phyloP scores from a whole-genome alignment of 2,797 vertebrate species.

The Tenualosa thibaudeaui region DNA sequence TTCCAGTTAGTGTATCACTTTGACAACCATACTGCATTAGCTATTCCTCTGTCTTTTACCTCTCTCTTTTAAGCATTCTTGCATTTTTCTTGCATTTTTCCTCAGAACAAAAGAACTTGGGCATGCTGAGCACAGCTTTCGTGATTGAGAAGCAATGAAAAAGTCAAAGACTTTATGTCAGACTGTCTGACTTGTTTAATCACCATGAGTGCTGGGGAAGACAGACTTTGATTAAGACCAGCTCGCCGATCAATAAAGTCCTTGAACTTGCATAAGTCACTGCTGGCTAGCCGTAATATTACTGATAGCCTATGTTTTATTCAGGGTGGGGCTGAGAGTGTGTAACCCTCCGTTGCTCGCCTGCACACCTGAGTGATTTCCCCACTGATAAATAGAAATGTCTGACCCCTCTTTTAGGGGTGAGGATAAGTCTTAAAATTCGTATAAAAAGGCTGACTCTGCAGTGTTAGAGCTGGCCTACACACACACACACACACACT shows the following conservation, averaged over 20 bases:
- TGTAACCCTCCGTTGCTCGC: slow-evolving; percentile 32
- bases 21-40: neutral
- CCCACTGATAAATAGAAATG: slow-evolving; percentile 54
- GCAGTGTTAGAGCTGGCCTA: slow-evolving; percentile 42
- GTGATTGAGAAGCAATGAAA: slow-evolving; percentile 66
- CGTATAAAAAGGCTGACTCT: slow-evolving; percentile 55
- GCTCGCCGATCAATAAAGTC: slow-evolving; percentile 85
- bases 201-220: slow-evolving; percentile 81
- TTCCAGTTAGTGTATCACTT: neutral
- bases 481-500: neutral
- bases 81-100: slow-evolving; percentile 8
- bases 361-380: slow-evolving; percentile 54
- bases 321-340: slow-evolving; percentile 58
- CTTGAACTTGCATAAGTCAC: slow-evolving; percentile 88
- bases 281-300: slow-evolving; percentile 74
- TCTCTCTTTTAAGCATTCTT: neutral
- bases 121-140: slow-evolving; percentile 71
- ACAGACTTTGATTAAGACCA: slow-evolving; percentile 85
- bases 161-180: slow-evolving; percentile 73
- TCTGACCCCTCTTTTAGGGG: slow-evolving; percentile 48
- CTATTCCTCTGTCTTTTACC: neutral
- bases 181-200: slow-evolving; percentile 84
- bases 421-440: slow-evolving; percentile 52
- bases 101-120: slow-evolving; percentile 49
- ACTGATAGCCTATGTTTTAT: slow-evolving; percentile 66